These are phyloP conservation scores for Lepidurus couesii DNA, from an alignment of 1,140 invertebrate genomes.

Conservation along the genomic window DNA sequence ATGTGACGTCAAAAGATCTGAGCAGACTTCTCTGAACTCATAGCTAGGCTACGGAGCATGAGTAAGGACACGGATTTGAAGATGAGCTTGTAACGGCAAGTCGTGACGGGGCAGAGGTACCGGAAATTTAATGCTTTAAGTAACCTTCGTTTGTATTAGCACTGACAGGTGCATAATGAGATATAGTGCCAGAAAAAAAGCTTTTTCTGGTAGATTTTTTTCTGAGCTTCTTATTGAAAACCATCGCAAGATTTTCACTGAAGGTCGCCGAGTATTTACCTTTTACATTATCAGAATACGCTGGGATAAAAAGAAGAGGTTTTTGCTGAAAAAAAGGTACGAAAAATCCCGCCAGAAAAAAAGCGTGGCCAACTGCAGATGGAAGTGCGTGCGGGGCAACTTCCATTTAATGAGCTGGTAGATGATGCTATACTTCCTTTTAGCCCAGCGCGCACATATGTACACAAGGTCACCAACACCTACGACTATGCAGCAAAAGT, in stretches of 20 bases:
- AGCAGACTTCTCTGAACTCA: constrained; percentile 21
- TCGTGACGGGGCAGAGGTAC: neutral
- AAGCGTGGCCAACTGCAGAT: neutral
- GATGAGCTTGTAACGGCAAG: constrained; percentile 12
- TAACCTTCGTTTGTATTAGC: neutral
- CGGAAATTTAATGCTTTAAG: constrained; percentile 14
- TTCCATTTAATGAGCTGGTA: constrained; percentile 2
- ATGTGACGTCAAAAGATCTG: constrained; percentile 5
- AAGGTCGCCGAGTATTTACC: neutral
- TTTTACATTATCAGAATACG: neutral
- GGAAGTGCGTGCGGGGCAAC: neutral
- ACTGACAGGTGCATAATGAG: neutral
- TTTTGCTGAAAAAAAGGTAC: neutral
- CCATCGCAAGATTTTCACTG: neutral
- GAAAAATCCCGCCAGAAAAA: neutral
- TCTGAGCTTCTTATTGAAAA: neutral
- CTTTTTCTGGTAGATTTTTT: neutral
- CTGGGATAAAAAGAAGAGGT: neutral
- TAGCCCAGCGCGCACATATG: neutral
- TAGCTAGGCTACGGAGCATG: neutral
- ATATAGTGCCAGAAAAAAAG: neutral
- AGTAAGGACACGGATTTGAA: neutral
- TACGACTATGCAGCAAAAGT: neutral
- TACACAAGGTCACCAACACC: constrained; percentile 14
- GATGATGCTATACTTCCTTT: neutral